Evolutionary conservation across 2,113 vertebrate species (phyloP).

Genomic region (Donacobius atricapilla): DNA sequence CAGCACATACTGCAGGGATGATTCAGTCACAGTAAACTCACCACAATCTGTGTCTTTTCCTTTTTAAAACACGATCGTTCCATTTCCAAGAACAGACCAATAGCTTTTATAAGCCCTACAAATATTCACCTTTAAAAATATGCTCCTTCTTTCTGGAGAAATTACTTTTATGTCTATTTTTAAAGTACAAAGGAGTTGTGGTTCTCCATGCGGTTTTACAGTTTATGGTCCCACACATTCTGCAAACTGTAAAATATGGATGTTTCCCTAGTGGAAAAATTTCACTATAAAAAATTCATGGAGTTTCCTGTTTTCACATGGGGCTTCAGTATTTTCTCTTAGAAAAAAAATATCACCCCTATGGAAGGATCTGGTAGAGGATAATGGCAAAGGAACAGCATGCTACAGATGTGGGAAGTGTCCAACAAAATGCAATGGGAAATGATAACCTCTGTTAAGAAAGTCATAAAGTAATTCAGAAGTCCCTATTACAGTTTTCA

Average conservation of each 20-base stretch:
- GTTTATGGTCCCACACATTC: constrained; percentile 55
- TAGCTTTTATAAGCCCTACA: constrained; percentile 19
- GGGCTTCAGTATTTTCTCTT: constrained; percentile 29
- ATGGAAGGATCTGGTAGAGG: constrained; percentile 1
- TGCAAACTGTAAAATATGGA: constrained; percentile 52
- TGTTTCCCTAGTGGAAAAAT: constrained; percentile 51
- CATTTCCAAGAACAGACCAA: background rate
- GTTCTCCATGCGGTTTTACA: constrained; percentile 36
- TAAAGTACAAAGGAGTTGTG: constrained; percentile 58
- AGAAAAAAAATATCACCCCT: background rate
- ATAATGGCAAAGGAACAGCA: background rate
- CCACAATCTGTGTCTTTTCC: constrained; percentile 27
- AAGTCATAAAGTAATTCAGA: background rate
- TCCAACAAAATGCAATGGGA: background rate
- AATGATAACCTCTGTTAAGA: background rate
- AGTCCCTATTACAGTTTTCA: background rate
- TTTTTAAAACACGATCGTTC: constrained; percentile 28
- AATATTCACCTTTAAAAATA: constrained; percentile 56
- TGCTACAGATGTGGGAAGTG: background rate
- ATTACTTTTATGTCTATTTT: constrained; percentile 58
- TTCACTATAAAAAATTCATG: constrained; percentile 53
- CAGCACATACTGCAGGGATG: constrained; percentile 6
- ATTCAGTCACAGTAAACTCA: background rate
- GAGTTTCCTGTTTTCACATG: constrained; percentile 57
- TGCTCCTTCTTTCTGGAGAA: constrained; percentile 21